Conservation (phyloP, 2,113 vertebrate species). For the Ivindomyrus marchei region DNA sequence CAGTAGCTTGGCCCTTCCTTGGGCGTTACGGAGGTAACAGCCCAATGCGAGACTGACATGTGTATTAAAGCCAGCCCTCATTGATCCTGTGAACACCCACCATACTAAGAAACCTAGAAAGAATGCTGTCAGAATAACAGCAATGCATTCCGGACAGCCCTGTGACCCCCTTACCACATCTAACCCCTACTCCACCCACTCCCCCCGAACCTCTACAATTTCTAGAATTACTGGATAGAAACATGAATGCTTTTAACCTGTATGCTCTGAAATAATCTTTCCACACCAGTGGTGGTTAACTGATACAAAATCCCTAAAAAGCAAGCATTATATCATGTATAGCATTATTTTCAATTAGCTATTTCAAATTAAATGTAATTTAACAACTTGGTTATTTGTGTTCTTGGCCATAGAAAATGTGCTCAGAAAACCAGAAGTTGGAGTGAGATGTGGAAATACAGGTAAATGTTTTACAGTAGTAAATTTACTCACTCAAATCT, state of each 20-base stretch:
- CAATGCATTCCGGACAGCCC: background rate
- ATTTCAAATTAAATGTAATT: background rate
- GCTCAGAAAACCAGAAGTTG: background rate
- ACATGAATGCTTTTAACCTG: background rate
- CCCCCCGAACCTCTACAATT: background rate
- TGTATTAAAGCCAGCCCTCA: background rate
- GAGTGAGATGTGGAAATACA: background rate
- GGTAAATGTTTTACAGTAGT: background rate
- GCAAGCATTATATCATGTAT: background rate
- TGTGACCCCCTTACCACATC: background rate
- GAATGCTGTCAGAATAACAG: background rate
- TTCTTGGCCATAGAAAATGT: background rate
- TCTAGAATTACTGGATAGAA: background rate
- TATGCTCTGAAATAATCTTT: background rate
- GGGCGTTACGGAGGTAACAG: background rate
- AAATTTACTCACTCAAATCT: background rate
- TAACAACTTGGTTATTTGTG: background rate
- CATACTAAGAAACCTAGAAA: background rate
- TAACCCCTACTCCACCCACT: background rate
- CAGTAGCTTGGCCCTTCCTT: background rate
- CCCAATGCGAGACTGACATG: background rate
- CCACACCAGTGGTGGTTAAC: background rate
- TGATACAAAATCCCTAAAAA: background rate
- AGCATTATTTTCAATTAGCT: background rate
- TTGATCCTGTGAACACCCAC: background rate